Evolutionary conservation across 2,797 vertebrate species (phyloP).

Genomic region (Nannoperca australis): DNA sequence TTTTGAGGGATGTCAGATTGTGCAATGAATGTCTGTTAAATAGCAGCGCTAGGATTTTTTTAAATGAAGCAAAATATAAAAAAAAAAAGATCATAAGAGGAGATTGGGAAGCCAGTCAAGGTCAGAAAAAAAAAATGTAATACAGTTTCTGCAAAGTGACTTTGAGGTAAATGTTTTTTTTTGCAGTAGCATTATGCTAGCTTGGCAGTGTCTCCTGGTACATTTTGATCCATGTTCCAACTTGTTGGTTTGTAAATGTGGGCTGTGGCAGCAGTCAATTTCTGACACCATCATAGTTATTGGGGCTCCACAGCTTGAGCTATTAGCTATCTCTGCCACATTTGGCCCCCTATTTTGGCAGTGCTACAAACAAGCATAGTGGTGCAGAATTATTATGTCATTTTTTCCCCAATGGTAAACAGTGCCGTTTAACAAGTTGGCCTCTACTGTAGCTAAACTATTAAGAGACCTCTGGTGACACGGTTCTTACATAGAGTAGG

Average conservation of each 20-base stretch:
- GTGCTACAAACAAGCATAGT: background rate
- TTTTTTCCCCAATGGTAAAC: no score
- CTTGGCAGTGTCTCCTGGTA: background rate
- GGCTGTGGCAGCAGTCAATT: background rate
- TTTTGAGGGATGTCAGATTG: background rate
- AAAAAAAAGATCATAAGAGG: background rate
- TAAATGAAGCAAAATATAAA: background rate
- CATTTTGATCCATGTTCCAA: background rate
- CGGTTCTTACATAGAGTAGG: background rate
- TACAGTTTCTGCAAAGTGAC: background rate
- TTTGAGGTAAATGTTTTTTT: background rate
- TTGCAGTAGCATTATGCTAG: background rate
- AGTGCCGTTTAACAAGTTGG: no score
- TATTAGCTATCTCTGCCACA: background rate
- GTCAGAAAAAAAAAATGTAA: background rate
- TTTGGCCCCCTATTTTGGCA: background rate
- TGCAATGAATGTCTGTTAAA: background rate
- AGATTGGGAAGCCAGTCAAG: background rate
- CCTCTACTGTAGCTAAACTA: background rate
- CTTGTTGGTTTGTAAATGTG: background rate
- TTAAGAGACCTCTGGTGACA: conserved; percentile 17
- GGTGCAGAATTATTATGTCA: no score
- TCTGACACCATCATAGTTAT: no score
- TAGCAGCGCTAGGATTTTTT: background rate
- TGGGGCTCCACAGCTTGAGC: no score